Conservation (phyloP, 2,888 invertebrate genomes). For the Bellardia pandia region DNA sequence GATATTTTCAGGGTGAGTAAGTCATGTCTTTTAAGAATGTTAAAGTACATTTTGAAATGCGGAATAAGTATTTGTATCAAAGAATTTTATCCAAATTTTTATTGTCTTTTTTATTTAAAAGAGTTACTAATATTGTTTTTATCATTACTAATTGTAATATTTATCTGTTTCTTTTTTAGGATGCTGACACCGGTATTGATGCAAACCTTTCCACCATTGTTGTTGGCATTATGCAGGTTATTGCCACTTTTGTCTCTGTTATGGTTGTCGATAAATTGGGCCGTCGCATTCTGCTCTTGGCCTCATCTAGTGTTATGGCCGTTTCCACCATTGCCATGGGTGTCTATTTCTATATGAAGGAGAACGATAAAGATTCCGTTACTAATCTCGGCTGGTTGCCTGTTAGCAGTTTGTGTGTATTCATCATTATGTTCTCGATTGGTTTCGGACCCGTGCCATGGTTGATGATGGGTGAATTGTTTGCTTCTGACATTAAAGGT, state of each 20-base stretch:
- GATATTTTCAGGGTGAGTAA: conserved; percentile 89
- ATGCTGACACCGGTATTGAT: conserved; percentile 84
- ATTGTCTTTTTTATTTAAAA: neutral
- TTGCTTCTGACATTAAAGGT: conserved; percentile 91
- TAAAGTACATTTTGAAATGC: neutral
- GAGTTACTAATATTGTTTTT: neutral
- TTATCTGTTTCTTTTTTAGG: conserved; percentile 74
- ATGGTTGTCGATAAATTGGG: conserved; percentile 92
- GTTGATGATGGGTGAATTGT: conserved; percentile 91
- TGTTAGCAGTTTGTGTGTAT: conserved; percentile 89
- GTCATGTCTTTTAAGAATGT: conserved; percentile 17
- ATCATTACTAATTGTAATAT: conserved; percentile 15
- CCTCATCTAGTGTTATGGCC: conserved; percentile 89
- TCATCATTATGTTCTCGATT: conserved; percentile 91
- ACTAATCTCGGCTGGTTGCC: conserved; percentile 89
- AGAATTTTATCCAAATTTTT: neutral
- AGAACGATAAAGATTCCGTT: conserved; percentile 82
- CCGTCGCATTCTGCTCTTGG: conserved; percentile 89
- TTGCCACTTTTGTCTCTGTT: conserved; percentile 88
- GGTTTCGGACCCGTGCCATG: conserved; percentile 94
- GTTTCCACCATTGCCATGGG: conserved; percentile 89
- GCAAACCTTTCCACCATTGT: conserved; percentile 89
- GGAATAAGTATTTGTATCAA: neutral
- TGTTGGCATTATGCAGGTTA: conserved; percentile 92
- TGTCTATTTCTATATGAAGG: conserved; percentile 87